phyloP scores from a whole-genome alignment of 2,888 invertebrate genomes.

The Nomada ruficornis region DNA sequence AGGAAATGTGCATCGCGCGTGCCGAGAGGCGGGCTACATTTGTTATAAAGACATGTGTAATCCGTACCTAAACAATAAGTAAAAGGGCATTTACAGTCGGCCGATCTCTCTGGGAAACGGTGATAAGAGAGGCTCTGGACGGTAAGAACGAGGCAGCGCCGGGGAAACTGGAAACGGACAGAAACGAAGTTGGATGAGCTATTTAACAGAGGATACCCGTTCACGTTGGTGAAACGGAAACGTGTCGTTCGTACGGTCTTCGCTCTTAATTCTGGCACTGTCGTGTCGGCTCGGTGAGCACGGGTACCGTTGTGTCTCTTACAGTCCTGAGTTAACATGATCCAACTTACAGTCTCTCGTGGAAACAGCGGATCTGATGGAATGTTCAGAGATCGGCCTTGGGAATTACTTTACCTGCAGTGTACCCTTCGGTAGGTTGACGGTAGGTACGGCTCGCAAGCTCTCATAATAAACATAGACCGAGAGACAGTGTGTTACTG shows the following conservation, averaged over 20 bases:
- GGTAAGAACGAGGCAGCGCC: not conserved
- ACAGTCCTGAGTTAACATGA: slow-evolving; percentile 12
- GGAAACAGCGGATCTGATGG: slow-evolving; percentile 38
- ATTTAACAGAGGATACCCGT: slow-evolving; percentile 28
- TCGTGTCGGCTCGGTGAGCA: not conserved
- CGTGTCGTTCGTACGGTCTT: not conserved
- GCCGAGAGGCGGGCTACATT: slow-evolving; percentile 81
- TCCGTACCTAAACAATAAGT: slow-evolving; percentile 84
- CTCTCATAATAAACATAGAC: slow-evolving; percentile 84
- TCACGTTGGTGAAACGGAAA: not conserved
- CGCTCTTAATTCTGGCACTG: not conserved
- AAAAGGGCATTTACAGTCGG: slow-evolving; percentile 80
- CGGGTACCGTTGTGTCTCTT: not conserved
- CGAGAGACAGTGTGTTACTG: slow-evolving; percentile 83
- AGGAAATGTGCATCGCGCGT: slow-evolving; percentile 77
- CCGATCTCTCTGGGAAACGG: slow-evolving; percentile 78
- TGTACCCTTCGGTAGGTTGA: slow-evolving; percentile 83
- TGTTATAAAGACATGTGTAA: slow-evolving; percentile 76
- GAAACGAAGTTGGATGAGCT: slow-evolving; percentile 51
- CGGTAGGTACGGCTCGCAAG: slow-evolving; percentile 83
- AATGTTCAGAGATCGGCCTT: slow-evolving; percentile 83
- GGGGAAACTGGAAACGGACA: slow-evolving; percentile 19
- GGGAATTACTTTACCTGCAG: slow-evolving; percentile 85
- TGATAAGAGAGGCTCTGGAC: slow-evolving; percentile 9
- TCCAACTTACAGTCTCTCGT: slow-evolving; percentile 46